Conservation (phyloP, 1,140 invertebrate genomes). For the Diorhabda elongata region DNA sequence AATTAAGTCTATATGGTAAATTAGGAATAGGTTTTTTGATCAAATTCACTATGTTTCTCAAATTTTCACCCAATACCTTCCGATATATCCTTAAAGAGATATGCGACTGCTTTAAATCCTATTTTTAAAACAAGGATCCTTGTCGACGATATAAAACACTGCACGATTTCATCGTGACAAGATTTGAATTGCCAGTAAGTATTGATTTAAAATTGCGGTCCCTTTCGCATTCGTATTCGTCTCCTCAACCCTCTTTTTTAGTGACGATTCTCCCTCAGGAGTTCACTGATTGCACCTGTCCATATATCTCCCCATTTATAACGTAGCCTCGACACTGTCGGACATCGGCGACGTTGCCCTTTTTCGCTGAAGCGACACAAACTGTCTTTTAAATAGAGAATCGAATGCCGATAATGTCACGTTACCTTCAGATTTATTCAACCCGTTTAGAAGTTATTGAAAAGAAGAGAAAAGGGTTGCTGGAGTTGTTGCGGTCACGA, state of each 20-base stretch:
- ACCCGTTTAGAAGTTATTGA: constrained; percentile 28
- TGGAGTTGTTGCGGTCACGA: constrained; percentile 1
- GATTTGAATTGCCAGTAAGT: constrained; percentile 29
- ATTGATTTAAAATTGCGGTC: constrained; percentile 38
- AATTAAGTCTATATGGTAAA: no score
- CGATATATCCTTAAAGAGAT: no score
- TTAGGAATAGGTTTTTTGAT: no score
- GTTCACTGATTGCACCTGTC: constrained; percentile 44
- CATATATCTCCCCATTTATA: constrained; percentile 42
- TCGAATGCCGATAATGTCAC: constrained; percentile 42
- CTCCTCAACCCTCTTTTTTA: constrained; percentile 34
- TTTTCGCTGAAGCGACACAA: constrained; percentile 43
- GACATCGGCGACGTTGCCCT: constrained; percentile 30
- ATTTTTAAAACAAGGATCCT: neutral
- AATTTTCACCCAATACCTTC: no score
- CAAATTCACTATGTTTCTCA: no score
- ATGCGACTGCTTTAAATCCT: no score
- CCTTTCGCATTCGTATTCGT: constrained; percentile 36
- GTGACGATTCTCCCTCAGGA: constrained; percentile 42
- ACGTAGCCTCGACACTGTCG: constrained; percentile 22
- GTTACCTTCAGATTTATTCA: constrained; percentile 44
- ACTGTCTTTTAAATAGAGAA: constrained; percentile 37
- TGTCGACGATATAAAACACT: neutral
- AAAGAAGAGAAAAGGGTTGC: neutral
- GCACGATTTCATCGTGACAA: constrained; percentile 22